Evolutionary conservation across 2,113 vertebrate genomes (phyloP).

Genomic region (Rattus rattus): DNA sequence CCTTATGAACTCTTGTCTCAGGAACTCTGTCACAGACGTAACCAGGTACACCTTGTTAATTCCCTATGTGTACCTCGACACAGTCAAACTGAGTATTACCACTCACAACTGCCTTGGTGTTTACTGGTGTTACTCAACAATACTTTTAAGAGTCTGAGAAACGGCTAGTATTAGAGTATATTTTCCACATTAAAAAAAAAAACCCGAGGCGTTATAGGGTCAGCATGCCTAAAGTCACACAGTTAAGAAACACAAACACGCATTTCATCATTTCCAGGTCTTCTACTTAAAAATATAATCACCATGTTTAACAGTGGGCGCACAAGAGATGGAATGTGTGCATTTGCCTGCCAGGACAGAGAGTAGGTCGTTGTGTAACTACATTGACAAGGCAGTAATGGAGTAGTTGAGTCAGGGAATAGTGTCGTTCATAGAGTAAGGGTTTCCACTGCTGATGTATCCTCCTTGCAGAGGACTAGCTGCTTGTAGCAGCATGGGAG

Average conservation of each 20-base stretch:
- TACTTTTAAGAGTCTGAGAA: conserved; percentile 8
- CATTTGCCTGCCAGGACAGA: not conserved
- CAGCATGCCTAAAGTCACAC: not conserved
- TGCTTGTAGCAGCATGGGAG: not conserved
- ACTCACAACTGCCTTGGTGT: not conserved
- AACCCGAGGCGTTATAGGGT: not conserved
- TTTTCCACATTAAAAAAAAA: not conserved
- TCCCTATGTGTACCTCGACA: too few species aligned
- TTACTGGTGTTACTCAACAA: not conserved
- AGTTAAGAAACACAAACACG: not conserved
- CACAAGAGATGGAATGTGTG: not conserved
- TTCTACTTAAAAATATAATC: conserved; percentile 27
- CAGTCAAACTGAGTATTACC: not conserved
- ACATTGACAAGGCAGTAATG: not conserved
- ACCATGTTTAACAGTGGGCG: not conserved
- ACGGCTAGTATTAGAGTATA: not conserved
- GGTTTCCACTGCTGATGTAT: not conserved
- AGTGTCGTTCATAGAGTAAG: not conserved
- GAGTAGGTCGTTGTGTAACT: not conserved
- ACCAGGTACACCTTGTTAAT: not conserved
- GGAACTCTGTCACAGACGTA: not conserved
- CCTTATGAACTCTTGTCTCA: not conserved
- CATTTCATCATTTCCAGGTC: not conserved
- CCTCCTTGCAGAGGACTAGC: not conserved
- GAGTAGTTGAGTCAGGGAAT: not conserved